Evolutionary conservation across 1,140 invertebrate genomes (phyloP).

Genomic region (Oncopodura yosiiana): DNA sequence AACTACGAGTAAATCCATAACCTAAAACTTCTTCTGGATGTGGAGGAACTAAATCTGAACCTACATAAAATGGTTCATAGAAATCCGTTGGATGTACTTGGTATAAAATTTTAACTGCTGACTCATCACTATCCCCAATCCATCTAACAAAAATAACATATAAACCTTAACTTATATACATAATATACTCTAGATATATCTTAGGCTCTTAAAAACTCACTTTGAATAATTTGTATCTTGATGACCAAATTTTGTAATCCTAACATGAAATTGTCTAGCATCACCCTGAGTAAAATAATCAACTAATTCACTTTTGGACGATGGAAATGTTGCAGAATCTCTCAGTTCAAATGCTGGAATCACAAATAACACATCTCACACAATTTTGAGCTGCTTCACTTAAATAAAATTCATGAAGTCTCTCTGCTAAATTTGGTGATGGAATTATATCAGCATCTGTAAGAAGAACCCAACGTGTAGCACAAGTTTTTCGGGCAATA

Average conservation of each 20-base stretch:
- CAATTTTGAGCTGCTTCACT: neutral
- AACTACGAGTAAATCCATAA: slow-evolving; percentile 89
- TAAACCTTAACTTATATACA: neutral
- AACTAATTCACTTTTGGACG: slow-evolving; percentile 63
- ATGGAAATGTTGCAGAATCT: slow-evolving; percentile 60
- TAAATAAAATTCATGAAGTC: slow-evolving; percentile 56
- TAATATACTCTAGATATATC: neutral
- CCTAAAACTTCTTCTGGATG: slow-evolving; percentile 88
- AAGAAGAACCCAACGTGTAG: slow-evolving; percentile 52
- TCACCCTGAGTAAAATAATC: slow-evolving; percentile 59
- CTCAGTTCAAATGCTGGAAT: slow-evolving; percentile 85
- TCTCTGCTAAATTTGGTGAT: slow-evolving; percentile 52
- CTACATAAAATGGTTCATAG: slow-evolving; percentile 90
- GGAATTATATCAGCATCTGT: slow-evolving; percentile 78
- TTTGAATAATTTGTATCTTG: slow-evolving; percentile 80
- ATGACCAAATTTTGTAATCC: slow-evolving; percentile 84
- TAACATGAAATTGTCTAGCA: slow-evolving; percentile 79
- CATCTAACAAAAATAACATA: neutral
- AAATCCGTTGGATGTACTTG: neutral
- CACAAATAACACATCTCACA: slow-evolving; percentile 67
- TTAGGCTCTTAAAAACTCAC: slow-evolving; percentile 43
- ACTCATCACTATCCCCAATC: too few relatives aligned
- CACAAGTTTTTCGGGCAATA: slow-evolving; percentile 57
- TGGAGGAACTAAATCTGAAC: slow-evolving; percentile 63
- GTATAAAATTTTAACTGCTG: neutral